Conservation (phyloP, 2,113 vertebrate genomes). For the Mobula birostris region DNA sequence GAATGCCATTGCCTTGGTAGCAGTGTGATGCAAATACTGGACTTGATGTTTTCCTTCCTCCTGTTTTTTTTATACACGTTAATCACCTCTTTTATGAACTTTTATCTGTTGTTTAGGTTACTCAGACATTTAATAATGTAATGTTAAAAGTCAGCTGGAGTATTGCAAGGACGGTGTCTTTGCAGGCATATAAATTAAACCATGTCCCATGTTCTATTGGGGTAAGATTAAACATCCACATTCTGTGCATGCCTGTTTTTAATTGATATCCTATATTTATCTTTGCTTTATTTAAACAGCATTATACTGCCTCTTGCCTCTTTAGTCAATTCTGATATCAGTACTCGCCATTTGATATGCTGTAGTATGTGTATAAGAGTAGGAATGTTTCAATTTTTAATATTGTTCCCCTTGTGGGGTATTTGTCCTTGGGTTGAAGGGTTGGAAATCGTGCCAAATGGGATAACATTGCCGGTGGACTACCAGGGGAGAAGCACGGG, state of each 20-base stretch:
- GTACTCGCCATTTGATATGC: slow-evolving; percentile 30
- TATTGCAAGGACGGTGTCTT: neutral
- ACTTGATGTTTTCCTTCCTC: no score
- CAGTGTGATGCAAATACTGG: no score
- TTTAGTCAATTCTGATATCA: slow-evolving; percentile 26
- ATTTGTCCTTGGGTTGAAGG: slow-evolving; percentile 39
- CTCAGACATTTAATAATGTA: no score
- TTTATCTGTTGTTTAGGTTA: neutral
- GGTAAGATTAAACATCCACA: neutral
- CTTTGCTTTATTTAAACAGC: slow-evolving; percentile 35
- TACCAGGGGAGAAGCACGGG: slow-evolving; percentile 41
- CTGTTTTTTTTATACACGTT: neutral
- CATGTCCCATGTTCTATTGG: neutral
- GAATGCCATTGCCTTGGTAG: no score
- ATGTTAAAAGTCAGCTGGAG: neutral
- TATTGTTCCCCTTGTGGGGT: slow-evolving; percentile 87
- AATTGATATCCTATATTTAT: neutral
- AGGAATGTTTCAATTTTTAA: slow-evolving; percentile 63
- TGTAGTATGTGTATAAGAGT: slow-evolving; percentile 36
- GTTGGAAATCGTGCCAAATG: slow-evolving; percentile 40
- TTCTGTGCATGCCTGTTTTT: neutral
- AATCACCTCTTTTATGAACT: neutral
- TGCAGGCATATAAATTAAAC: neutral
- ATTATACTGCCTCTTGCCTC: slow-evolving; percentile 21
- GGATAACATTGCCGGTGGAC: slow-evolving; percentile 40